Base-by-base conservation (phyloP, 23 tunicate genomes). In the Styela plicata region DNA sequence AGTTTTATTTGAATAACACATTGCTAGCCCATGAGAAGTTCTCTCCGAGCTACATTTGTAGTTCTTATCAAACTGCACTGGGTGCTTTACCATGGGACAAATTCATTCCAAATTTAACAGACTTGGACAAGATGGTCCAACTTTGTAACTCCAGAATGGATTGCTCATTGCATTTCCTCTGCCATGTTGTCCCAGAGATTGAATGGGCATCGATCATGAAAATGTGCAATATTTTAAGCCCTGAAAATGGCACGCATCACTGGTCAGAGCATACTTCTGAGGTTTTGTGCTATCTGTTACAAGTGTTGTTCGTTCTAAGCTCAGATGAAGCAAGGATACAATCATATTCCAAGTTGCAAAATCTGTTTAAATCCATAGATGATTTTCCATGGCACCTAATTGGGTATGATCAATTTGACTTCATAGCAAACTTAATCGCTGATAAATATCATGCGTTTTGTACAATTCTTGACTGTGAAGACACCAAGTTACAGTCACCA, bases 71-170 rank as follows among this genome's bases (percentile, higher is more conserved):
- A 35, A 24, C 76, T 3, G 64, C 77, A 21, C 16, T 85, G 64
- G 36, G 33, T 30, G 74, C 31, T 22, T 63, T 91, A 36, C 85
- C 87, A 0, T 91, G 97, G 97, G 53, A 79, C 3, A 22, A 24
- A 16, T 91, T 91, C 63, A 79, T 91, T 37, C 97, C 97, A 1
- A 78, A 83, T 24, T 83, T 83, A 20, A 28, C 52, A 17, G 80
- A 82, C 32, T 63, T 91, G 27, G 87, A 86, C 67, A 75, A 79
- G 82, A 91, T 91, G 90, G 73, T 91, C n/a, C 90, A 91, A 86
- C 52, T 91, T 1, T 87, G 87, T 63, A 86, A 91, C 44, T 31
- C 71, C 18, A 44, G 34, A 19, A 63, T 53, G 35, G 79, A 61
- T 73, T 26, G 32, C 29, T 53, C 80, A 3, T 52, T 86, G 19